These are phyloP conservation scores for Procapra przewalskii DNA, from an alignment of 2,113 vertebrate genomes.

Conservation along the genomic window DNA sequence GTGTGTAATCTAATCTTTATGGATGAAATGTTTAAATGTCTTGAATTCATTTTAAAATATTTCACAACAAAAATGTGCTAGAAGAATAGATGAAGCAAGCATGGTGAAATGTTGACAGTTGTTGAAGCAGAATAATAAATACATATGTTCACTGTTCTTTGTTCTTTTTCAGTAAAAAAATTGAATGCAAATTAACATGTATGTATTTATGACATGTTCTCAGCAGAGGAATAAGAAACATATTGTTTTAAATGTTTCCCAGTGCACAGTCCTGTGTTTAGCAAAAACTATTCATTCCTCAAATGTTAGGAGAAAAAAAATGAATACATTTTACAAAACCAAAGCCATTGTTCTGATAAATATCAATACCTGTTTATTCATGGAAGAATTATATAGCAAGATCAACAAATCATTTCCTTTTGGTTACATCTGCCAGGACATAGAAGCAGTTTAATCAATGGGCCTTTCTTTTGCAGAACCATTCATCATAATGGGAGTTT, in stretches of 20 bases:
- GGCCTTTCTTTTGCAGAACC: neutral
- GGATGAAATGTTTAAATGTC: neutral
- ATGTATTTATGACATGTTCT: neutral
- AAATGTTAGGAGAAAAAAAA: neutral
- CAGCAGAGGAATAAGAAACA: neutral
- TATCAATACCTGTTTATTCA: conserved; percentile 6
- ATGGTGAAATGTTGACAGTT: neutral
- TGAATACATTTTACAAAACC: neutral
- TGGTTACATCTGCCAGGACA: neutral
- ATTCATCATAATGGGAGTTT: neutral
- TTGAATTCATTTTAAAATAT: neutral
- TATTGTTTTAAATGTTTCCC: conserved; percentile 5
- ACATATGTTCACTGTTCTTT: neutral
- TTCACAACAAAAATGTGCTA: neutral
- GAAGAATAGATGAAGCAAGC: neutral
- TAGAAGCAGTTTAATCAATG: neutral
- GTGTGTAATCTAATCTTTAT: neutral
- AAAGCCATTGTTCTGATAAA: neutral
- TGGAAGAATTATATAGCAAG: neutral
- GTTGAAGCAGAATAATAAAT: neutral
- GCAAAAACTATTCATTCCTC: neutral
- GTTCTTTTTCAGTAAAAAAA: neutral
- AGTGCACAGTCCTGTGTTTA: neutral
- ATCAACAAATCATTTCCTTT: neutral
- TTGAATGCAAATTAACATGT: neutral